Percentiles rank a stretch among this genome's conserved stretches.
Conservation (phyloP, 2,113 vertebrate genomes). For the Bubo scandiacus region DNA sequence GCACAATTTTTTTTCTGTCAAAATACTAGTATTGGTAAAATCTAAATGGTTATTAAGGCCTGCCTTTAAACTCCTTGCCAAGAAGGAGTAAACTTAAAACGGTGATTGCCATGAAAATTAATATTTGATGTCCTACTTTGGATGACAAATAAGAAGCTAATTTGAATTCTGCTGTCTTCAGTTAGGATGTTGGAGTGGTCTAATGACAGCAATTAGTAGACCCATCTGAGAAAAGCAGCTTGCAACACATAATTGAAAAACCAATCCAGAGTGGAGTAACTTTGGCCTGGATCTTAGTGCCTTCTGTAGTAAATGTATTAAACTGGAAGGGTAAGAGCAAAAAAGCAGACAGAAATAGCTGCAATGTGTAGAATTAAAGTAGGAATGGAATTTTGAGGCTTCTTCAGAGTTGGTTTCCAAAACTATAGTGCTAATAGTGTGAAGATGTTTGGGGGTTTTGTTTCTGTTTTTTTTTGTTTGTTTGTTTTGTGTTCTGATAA, state of each 20-base stretch:
- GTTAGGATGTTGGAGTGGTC: not conserved
- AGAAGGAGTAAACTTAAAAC: not conserved
- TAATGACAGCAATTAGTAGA: constrained; percentile 12
- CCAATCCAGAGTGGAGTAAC: not conserved
- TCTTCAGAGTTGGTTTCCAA: not conserved
- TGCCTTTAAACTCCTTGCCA: not conserved
- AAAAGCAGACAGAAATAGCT: not conserved
- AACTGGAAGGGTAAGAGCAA: not conserved
- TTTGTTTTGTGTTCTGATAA: not conserved
- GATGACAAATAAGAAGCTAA: constrained; percentile 11
- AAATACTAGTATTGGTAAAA: not conserved
- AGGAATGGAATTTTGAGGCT: not conserved
- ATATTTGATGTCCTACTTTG: not conserved
- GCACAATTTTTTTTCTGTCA: not conserved
- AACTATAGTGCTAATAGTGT: not conserved
- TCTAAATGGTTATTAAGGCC: not conserved
- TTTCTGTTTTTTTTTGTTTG: too few relatives aligned
- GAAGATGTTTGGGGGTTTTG: not conserved
- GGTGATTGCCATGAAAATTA: constrained; percentile 4
- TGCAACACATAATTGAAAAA: not conserved
- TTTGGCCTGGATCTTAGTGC: not conserved
- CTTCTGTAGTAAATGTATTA: not conserved
- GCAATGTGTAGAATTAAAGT: not conserved
- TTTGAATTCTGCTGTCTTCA: not conserved
- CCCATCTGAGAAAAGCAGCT: not conserved